Evolutionary conservation across 2,113 vertebrate genomes (phyloP).

Genomic region (Gavia stellata): DNA sequence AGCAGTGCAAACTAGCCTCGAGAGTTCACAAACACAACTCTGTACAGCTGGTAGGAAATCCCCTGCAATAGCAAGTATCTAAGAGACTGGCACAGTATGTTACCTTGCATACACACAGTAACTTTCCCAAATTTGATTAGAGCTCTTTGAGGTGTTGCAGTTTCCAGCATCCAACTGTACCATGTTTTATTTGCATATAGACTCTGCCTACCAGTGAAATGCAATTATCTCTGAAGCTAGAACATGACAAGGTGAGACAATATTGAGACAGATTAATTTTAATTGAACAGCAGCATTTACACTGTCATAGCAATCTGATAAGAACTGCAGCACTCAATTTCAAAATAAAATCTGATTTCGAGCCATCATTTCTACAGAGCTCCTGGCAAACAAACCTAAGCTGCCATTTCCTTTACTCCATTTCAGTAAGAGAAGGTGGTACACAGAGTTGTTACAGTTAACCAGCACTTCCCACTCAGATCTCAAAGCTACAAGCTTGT

Average conservation of each 20-base stretch:
- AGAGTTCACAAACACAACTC: not conserved
- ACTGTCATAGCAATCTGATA: not conserved
- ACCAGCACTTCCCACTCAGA: not conserved
- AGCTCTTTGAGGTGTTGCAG: not conserved
- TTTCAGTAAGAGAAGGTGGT: not conserved
- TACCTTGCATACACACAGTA: not conserved
- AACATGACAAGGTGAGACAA: not conserved
- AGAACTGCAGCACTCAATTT: not conserved
- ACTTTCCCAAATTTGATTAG: not conserved
- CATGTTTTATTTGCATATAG: not conserved
- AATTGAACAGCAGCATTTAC: not conserved
- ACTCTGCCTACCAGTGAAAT: not conserved
- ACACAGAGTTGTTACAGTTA: not conserved
- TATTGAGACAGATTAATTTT: not conserved
- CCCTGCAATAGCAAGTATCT: not conserved
- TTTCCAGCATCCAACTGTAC: not conserved
- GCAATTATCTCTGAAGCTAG: not conserved
- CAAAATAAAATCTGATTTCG: not conserved
- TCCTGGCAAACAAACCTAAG: not conserved
- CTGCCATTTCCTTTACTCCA: not conserved
- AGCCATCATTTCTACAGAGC: not conserved
- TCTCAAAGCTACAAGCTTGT: not conserved
- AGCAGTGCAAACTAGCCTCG: not conserved
- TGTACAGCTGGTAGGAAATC: not conserved
- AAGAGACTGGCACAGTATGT: not conserved